Percentiles rank a stretch among this genome's conserved stretches.
These are phyloP conservation scores for Leptinotarsa undecemlineata DNA, from an alignment of 1,140 invertebrate genomes.

Conservation along the genomic window DNA sequence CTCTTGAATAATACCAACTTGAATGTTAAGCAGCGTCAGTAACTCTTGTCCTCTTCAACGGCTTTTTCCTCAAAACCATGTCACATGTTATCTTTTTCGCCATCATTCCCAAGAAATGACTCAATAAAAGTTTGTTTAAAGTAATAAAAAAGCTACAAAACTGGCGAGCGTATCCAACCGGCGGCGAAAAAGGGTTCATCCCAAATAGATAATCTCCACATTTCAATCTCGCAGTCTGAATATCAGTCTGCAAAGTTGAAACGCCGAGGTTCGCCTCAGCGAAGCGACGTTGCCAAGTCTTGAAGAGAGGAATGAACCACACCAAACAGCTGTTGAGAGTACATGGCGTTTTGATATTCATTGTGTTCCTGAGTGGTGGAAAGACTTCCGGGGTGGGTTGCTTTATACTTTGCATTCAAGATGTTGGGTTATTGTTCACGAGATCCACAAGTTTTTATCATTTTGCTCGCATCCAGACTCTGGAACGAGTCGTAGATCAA, in stretches of 20 bases:
- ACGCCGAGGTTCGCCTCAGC: not conserved
- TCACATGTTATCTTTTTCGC: not conserved
- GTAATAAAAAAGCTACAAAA: not conserved
- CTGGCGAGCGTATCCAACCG: not conserved
- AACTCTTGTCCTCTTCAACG: too few relatives aligned
- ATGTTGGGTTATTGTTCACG: too few relatives aligned
- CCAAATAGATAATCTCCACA: constrained; percentile 1
- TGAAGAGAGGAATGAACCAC: not conserved
- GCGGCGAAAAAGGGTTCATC: constrained; percentile 4
- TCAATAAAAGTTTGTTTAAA: not conserved
- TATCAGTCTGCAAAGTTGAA: constrained; percentile 5
- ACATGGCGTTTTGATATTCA: too few relatives aligned
- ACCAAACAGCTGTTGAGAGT: not conserved
- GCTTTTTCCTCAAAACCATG: not conserved
- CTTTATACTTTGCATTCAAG: too few relatives aligned
- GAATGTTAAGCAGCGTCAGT: too few relatives aligned
- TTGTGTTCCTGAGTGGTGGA: too few relatives aligned
- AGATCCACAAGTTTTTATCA: too few relatives aligned
- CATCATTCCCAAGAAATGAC: constrained; percentile 2
- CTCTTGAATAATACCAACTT: too few relatives aligned
- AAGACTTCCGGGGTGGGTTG: too few relatives aligned
- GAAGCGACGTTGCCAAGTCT: not conserved
- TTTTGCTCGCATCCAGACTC: too few relatives aligned
- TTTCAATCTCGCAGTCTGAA: constrained; percentile 7
- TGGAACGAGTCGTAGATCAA: too few relatives aligned